Base-by-base conservation (phyloP, 2,113 vertebrate species). In the Aegotheles bennettii region DNA sequence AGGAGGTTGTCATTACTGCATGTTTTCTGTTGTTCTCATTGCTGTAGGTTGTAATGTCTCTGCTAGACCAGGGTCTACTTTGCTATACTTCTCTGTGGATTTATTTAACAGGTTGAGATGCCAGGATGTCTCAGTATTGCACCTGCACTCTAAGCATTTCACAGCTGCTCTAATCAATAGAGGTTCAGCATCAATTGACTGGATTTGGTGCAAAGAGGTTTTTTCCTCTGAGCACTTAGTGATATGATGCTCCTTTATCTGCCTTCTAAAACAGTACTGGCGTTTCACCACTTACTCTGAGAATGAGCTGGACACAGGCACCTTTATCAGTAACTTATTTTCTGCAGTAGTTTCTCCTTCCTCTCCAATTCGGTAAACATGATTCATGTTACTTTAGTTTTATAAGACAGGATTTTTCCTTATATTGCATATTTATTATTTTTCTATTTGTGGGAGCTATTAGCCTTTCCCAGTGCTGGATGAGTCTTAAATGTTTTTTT, bases 1-100 rank as follows among this genome's bases (percentile, higher is more conserved):
- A 29, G 3, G 10, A 78, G 25, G 31, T 0, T 36, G 43, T 7
- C 26, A 1, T 8, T 73, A 13, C 43, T 40, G 11, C 0, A 1
- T n/a, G 20, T 26, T 38, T 17, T 69, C 56, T 71, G 45, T 24
- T 42, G 25, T 29, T 36, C 26, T 9, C 3, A 1, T 70, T 48
- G 29, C 82, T 42, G 24, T 31, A n/a, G 47, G 13, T 3, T 16
- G 43, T 21, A 25, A 9, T 6, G 29, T 13, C 18, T 31, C 25
- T 43, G 56, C 5, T 8, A 28, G 53, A 11, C 2, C 1, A 43
- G 53, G 21, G 10, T 71, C 17, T 7, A 2, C 8, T 40, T 47
- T 43, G 31, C 23, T 50, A 0, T 3, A 9, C 11, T 31, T 61
- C 1, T 28, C 21, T 21, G 61, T n/a, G 54, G 21, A 20, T 54